phyloP scores from a whole-genome alignment of 2,113 vertebrate genomes.

The Laticauda laticaudata region DNA sequence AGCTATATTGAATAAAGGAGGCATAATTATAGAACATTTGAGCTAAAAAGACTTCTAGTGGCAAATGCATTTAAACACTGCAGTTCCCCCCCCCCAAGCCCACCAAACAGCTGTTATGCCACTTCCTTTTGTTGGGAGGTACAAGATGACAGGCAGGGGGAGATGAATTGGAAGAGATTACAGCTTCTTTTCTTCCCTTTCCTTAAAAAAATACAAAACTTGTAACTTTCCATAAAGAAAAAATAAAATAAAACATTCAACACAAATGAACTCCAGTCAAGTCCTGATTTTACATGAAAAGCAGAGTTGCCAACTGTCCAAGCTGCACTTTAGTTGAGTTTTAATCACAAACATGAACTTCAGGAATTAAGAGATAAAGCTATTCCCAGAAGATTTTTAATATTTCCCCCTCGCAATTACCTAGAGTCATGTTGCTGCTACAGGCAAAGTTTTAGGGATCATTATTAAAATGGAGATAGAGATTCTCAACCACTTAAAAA shows the following conservation, averaged over 20 bases:
- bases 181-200: background rate
- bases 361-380: background rate
- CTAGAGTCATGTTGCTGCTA: background rate
- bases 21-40: background rate
- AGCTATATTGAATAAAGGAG: conserved; percentile 12
- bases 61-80: conserved; percentile 15
- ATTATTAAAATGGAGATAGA: background rate
- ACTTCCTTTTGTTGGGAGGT: conserved; percentile 26
- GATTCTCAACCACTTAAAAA: background rate
- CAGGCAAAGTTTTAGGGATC: background rate
- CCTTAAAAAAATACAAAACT: background rate
- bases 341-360: background rate
- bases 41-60: conserved; percentile 11
- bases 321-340: background rate
- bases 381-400: background rate
- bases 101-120: conserved; percentile 38
- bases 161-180: conserved; percentile 18
- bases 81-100: background rate
- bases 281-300: background rate
- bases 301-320: background rate
- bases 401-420: background rate
- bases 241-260: background rate
- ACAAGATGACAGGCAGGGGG: background rate
- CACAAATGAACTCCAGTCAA: background rate
- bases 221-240: background rate